Evolutionary conservation across 1,140 invertebrate genomes (phyloP), one percentile per base, ranked within the genome.

Genomic region (Bombus superbus): DNA sequence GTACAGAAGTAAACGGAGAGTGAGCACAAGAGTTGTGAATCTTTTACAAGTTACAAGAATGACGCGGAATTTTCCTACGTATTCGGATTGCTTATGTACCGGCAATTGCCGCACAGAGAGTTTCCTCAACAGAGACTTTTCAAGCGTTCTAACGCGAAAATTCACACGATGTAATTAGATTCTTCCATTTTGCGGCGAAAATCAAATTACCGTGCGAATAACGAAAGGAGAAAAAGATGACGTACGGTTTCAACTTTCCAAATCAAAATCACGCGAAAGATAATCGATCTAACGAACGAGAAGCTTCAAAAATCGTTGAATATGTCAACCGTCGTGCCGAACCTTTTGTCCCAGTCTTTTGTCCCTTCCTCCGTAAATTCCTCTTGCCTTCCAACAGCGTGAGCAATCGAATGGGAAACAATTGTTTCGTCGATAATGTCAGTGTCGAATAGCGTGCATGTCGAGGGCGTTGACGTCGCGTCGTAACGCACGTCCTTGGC

Each of bases 361-460:
- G 13, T 72, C 42, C 22, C 28, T 18, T n/a, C 47, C 22, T 68
- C 35, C 3, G 10, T 68, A 32, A 81, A 81, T 59, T 73, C 40
- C 47, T 59, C 38, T 57, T 25, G 64, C 66, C 13, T 57, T 42
- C 35, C 47, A 81, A n/a, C 2, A 38, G 44, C 57, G 40, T 25
- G 42, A 47, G 28, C 11, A 53, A 66, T 25, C 72, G 59, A 76
- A 77, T 68, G 62, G 32, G 44, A 77, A 77, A 83, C 81, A 83
- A 77, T 77, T 68, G 62, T 77, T 77, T 69, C 73, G 62, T 68
- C 81, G 81, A 83, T 83, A 83, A 83, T 77, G 74, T 83, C 73
- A 83, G 73, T 77, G 62, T 83, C 81, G 57, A 83, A 77, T 47
- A n/a, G 81, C 73, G 69, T 28, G 53, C n/a, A 71, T 44, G 71